phyloP scores from a whole-genome alignment of 2,797 vertebrate genomes.

The Gallinago solitaria region DNA sequence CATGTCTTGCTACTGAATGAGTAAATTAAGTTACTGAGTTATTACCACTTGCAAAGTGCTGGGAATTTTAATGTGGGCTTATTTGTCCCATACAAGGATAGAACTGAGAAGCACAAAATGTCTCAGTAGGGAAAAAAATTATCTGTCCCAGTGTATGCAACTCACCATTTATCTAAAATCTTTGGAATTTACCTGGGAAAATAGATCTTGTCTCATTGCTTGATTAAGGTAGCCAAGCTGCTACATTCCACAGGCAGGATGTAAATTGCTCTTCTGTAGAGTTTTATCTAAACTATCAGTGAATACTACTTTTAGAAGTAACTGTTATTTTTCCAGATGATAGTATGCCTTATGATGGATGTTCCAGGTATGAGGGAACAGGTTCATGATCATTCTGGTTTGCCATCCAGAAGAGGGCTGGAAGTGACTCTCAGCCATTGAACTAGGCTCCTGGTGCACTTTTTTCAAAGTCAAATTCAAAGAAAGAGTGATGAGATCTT shows the following conservation, averaged over 20 bases:
- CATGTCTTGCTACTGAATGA: not conserved
- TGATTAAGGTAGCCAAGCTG: not conserved
- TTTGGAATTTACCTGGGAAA: not conserved
- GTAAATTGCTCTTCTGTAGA: not conserved
- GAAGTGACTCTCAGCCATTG: not conserved
- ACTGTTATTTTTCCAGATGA: not conserved
- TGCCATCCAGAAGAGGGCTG: not conserved
- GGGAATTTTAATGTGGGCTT: not conserved
- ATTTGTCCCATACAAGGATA: not conserved
- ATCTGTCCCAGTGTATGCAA: not conserved
- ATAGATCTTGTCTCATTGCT: not conserved
- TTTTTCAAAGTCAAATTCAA: not conserved
- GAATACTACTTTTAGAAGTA: not conserved
- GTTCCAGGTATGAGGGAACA: not conserved
- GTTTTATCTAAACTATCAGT: not conserved
- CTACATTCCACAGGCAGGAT: not conserved
- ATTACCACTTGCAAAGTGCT: not conserved
- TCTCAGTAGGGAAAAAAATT: not conserved
- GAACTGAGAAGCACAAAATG: not conserved
- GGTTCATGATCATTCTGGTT: not conserved
- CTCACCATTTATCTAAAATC: not conserved
- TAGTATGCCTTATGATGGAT: not conserved
- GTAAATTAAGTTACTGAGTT: not conserved
- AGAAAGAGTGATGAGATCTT: not conserved
- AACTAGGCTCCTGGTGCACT: not conserved